Evolutionary conservation across 2,888 invertebrate species (phyloP).

Genomic region (Pseudococcus viburni): DNA sequence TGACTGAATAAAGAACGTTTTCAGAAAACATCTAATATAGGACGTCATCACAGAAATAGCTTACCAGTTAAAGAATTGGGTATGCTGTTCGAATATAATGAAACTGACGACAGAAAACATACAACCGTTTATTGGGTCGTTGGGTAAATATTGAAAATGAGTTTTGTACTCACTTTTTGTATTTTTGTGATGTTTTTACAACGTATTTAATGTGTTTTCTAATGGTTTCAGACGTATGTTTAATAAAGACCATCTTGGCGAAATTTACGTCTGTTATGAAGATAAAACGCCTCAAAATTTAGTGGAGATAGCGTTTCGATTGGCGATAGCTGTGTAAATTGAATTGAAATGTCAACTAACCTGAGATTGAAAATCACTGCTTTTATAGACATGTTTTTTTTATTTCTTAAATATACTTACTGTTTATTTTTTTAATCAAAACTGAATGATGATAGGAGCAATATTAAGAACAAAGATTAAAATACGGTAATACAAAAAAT

Average conservation of each 20-base stretch:
- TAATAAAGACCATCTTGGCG: constrained; percentile 82
- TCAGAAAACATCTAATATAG: constrained; percentile 37
- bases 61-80: constrained; percentile 78
- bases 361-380: no score
- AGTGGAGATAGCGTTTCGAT: constrained; percentile 88
- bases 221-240: constrained; percentile 79
- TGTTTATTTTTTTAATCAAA: no score
- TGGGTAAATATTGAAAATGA: constrained; percentile 75
- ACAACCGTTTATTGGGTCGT: constrained; percentile 80
- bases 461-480: no score
- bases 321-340: constrained; percentile 72
- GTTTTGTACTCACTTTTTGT: neutral
- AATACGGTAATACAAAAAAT: no score
- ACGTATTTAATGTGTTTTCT: neutral
- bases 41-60: constrained; percentile 38
- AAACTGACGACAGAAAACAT: constrained; percentile 67
- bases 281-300: constrained; percentile 90
- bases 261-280: constrained; percentile 89
- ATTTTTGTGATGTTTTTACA: neutral
- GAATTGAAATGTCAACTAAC: neutral
- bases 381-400: no score
- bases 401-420: no score
- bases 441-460: no score
- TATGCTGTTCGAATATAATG: constrained; percentile 78
- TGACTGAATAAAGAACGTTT: neutral